These are phyloP conservation scores for Tiliacea aurago DNA, from an alignment of 2,888 invertebrate species.

Conservation along the genomic window DNA sequence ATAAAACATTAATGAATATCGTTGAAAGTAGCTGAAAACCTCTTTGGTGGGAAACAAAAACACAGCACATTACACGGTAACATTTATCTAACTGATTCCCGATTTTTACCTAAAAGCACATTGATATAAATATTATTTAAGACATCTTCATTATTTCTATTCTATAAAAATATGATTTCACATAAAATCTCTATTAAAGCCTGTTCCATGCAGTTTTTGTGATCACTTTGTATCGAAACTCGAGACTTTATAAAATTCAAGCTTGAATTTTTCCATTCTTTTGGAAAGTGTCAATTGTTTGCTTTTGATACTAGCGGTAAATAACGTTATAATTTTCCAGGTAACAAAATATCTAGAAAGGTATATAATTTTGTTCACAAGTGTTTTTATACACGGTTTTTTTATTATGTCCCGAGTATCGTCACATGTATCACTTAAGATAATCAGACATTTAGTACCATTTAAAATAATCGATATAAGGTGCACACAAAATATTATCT, in stretches of 20 bases:
- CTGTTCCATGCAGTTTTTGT: constrained; percentile 81
- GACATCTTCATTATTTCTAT: constrained; percentile 66
- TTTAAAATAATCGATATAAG: constrained; percentile 55
- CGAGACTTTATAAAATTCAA: constrained; percentile 52
- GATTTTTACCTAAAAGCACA: constrained; percentile 72
- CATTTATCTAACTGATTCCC: constrained; percentile 36
- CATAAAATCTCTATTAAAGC: constrained; percentile 83
- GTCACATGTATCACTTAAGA: constrained; percentile 40
- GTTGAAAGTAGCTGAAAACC: constrained; percentile 21
- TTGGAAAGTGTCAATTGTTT: constrained; percentile 10
- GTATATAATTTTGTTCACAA: background rate
- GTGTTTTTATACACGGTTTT: too few relatives aligned
- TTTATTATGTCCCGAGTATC: constrained; percentile 41
- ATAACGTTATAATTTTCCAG: background rate
- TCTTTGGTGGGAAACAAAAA: constrained; percentile 24
- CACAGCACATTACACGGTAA: background rate
- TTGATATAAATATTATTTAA: constrained; percentile 71
- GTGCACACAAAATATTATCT: constrained; percentile 62
- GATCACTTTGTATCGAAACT: constrained; percentile 59
- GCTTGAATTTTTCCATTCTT: constrained; percentile 1
- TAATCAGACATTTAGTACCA: constrained; percentile 65
- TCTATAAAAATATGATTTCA: constrained; percentile 68
- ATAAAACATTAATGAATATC: constrained; percentile 18
- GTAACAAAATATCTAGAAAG: too few relatives aligned
- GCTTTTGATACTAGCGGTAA: background rate